These are phyloP conservation scores for Alloplasta piceator DNA, from an alignment of 2,888 invertebrate species.

Conservation along the genomic window DNA sequence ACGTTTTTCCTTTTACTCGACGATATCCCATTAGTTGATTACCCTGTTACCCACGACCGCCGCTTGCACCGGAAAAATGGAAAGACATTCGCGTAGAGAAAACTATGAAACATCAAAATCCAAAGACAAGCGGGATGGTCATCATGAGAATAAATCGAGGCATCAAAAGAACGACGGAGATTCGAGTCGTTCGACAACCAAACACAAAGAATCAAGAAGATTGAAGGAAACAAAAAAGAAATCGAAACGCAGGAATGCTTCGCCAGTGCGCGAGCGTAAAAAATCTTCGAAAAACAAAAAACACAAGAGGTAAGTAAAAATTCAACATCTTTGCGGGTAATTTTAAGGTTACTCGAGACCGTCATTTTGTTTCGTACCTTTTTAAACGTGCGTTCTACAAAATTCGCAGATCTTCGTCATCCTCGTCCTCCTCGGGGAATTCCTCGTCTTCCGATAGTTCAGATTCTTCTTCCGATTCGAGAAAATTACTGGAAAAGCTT, in stretches of 20 bases:
- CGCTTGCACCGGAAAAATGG: constrained; percentile 65
- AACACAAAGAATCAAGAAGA: constrained; percentile 64
- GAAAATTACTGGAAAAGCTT: constrained; percentile 89
- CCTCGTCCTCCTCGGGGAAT: constrained; percentile 72
- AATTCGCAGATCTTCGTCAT: constrained; percentile 64
- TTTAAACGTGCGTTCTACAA: background rate
- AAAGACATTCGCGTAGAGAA: constrained; percentile 67
- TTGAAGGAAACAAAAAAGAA: constrained; percentile 69
- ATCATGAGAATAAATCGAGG: constrained; percentile 47
- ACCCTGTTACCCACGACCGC: no score
- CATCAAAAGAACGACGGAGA: constrained; percentile 38
- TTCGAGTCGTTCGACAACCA: constrained; percentile 64
- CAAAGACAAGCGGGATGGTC: constrained; percentile 45
- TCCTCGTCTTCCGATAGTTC: constrained; percentile 73
- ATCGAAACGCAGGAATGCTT: constrained; percentile 67
- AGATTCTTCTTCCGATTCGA: constrained; percentile 85
- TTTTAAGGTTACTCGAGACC: no score
- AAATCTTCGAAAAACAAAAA: constrained; percentile 74
- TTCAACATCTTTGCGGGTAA: constrained; percentile 4
- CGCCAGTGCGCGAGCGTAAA: constrained; percentile 66
- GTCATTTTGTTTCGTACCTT: constrained; percentile 19
- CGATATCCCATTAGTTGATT: background rate
- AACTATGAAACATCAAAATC: constrained; percentile 58
- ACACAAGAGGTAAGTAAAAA: constrained; percentile 69
- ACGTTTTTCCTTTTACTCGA: constrained; percentile 19